A percentile compares a stretch with the other conserved stretches of the same genome.
phyloP scores from a whole-genome alignment of 2,888 invertebrate species.

The Dynastes hyllus region DNA sequence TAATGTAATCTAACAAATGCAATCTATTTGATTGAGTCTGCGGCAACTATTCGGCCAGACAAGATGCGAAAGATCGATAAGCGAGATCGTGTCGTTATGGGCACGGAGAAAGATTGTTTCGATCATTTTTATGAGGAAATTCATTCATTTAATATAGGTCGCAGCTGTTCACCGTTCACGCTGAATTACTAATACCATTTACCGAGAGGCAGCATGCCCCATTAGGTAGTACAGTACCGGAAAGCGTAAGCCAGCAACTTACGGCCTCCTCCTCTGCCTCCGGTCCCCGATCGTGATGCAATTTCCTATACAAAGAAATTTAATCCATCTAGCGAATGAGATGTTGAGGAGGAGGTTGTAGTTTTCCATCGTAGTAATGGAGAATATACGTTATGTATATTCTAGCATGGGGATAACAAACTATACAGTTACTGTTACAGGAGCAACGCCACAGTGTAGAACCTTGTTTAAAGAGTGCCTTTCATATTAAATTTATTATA shows the following conservation, averaged over 20 bases:
- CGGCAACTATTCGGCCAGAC: too few relatives aligned
- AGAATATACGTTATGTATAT: too few relatives aligned
- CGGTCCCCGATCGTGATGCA: neutral
- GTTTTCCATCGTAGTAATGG: too few relatives aligned
- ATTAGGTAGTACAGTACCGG: slow-evolving; percentile 21
- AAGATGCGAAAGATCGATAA: too few relatives aligned
- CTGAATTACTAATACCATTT: slow-evolving; percentile 20
- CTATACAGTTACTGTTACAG: too few relatives aligned
- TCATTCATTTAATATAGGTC: slow-evolving; percentile 18
- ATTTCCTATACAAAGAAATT: slow-evolving; percentile 27
- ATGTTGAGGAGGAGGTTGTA: neutral
- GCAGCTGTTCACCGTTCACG: slow-evolving; percentile 25
- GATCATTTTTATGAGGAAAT: slow-evolving; percentile 28
- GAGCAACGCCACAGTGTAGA: too few relatives aligned
- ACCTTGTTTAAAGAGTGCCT: too few relatives aligned
- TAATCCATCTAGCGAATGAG: slow-evolving; percentile 27
- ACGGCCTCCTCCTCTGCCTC: neutral
- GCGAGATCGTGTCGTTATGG: neutral
- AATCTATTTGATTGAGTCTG: too few relatives aligned
- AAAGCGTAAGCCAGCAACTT: slow-evolving; percentile 8
- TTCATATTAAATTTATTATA: too few relatives aligned
- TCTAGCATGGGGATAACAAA: too few relatives aligned
- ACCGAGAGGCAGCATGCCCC: slow-evolving; percentile 21
- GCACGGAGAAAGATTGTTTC: neutral
- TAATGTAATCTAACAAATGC: too few relatives aligned